A percentile compares a stretch with the other conserved stretches of the same genome.
phyloP scores from a whole-genome alignment of 2,888 invertebrate species.

The Hedya salicella region DNA sequence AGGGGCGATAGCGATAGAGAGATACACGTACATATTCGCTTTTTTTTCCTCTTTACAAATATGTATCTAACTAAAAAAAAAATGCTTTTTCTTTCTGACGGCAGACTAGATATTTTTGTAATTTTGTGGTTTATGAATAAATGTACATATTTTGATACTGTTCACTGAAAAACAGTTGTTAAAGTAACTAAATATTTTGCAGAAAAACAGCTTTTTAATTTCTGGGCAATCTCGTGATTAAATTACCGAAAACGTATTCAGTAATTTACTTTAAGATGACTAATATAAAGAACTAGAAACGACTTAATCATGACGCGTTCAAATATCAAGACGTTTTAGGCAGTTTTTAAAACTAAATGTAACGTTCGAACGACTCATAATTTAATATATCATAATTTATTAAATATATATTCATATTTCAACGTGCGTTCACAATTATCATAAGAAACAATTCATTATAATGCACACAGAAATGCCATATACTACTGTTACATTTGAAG shows the following conservation, averaged over 20 bases:
- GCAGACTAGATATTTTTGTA: no score
- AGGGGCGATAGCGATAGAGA: no score
- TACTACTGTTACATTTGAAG: neutral
- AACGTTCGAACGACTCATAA: slow-evolving; percentile 32
- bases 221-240: neutral
- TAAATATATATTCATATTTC: slow-evolving; percentile 39
- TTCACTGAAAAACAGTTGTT: no score
- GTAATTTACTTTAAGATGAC: no score
- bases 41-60: no score
- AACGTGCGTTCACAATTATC: slow-evolving; percentile 39
- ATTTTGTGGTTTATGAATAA: no score
- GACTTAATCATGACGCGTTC: slow-evolving; percentile 19
- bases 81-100: no score
- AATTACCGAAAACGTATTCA: neutral
- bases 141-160: no score
- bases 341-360: slow-evolving; percentile 39
- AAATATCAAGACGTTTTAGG: slow-evolving; percentile 38
- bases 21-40: no score
- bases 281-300: slow-evolving; percentile 9
- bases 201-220: no score
- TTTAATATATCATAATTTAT: slow-evolving; percentile 16
- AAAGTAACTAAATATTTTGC: no score
- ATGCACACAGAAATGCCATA: slow-evolving; percentile 41
- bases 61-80: no score
- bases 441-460: slow-evolving; percentile 43